Conservation (phyloP, 2,888 invertebrate genomes). For the Magallana nippona region DNA sequence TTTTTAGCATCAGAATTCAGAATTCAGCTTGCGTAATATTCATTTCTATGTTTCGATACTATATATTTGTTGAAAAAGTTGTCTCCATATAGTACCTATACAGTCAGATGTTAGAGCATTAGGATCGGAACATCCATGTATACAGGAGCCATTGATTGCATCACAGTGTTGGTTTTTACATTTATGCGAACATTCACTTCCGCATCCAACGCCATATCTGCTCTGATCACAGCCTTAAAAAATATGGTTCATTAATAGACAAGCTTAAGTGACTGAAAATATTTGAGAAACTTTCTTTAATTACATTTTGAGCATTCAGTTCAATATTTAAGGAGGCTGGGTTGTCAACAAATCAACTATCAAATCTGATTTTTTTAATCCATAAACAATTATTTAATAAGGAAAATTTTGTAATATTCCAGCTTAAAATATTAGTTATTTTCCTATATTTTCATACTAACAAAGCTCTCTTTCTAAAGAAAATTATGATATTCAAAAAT, state of each 20-base stretch:
- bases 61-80: too few species aligned
- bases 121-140: neutral
- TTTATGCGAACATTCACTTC: neutral
- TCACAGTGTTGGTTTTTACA: slow-evolving; percentile 3
- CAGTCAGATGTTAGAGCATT: neutral
- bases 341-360: too few species aligned
- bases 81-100: neutral
- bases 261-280: neutral
- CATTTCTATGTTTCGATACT: too few species aligned
- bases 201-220: neutral
- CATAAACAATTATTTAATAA: too few species aligned
- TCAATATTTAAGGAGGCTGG: too few species aligned
- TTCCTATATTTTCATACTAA: too few species aligned
- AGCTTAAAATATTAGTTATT: too few species aligned
- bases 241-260: neutral
- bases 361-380: too few species aligned
- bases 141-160: neutral
- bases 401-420: too few species aligned
- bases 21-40: too few species aligned
- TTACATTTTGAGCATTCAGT: neutral
- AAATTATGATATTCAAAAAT: neutral
- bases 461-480: neutral
- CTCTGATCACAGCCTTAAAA: neutral
- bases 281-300: neutral
- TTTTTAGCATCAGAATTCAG: too few species aligned